A percentile compares a stretch with the other conserved stretches of the same genome.
Evolutionary conservation across 35 echinoderm and acorn worm genomes (phyloP).

Genomic region (Ophiothrix spiculata): DNA sequence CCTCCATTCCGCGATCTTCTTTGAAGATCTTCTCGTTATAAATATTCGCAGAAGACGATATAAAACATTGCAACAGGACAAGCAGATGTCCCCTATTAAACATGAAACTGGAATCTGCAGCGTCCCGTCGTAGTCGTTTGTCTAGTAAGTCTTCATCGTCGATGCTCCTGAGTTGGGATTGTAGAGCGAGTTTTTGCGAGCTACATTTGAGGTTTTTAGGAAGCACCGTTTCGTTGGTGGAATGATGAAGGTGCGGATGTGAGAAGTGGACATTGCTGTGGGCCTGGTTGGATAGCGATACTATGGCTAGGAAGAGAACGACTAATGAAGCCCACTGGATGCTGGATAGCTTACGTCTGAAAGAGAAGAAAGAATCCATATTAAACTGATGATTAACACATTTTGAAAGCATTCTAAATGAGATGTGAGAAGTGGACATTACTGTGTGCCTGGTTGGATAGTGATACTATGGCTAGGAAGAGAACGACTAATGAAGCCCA

Average conservation of each 20-base stretch:
- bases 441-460: constrained; percentile 67
- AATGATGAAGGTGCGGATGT: not conserved
- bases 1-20: constrained; percentile 60
- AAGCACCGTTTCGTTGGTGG: not conserved
- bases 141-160: not conserved
- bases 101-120: not conserved
- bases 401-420: too few relatives aligned
- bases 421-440: not conserved
- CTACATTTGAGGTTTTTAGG: constrained; percentile 8
- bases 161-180: too few relatives aligned
- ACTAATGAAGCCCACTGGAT: constrained; percentile 88
- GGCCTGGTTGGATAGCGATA: constrained; percentile 76
- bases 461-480: constrained; percentile 83
- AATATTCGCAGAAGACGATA: constrained; percentile 83
- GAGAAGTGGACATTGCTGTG: not conserved
- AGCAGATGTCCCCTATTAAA: constrained; percentile 46
- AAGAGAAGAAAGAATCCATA: too few relatives aligned
- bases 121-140: not conserved
- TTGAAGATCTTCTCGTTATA: constrained; percentile 99
- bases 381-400: too few relatives aligned
- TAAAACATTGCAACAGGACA: constrained; percentile 70
- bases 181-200: not conserved
- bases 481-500: constrained; percentile 86
- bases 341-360: constrained; percentile 62
- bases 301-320: constrained; percentile 84